Evolutionary conservation across 2,888 invertebrate species (phyloP), one percentile per base, ranked within the genome.

Genomic region (Apeira syringaria): DNA sequence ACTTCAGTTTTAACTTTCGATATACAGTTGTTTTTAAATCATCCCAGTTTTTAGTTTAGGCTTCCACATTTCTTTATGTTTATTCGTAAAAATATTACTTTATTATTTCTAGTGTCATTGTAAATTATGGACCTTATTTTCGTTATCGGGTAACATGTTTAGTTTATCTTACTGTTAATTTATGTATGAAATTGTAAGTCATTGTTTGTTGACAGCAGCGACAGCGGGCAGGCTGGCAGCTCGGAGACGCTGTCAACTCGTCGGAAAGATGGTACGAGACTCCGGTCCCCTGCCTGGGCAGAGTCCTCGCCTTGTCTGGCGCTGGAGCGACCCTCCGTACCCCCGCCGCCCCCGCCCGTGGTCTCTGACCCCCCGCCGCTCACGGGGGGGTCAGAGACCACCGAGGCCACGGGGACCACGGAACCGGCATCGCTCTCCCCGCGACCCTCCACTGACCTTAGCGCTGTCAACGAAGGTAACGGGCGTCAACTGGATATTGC

Each of bases 391-490:
- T 50, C 52, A 11, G 50, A 45, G 32, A 44, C 53, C 24, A 3
- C 15, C 34, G 58, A 54, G 28, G 50, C 61, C 24, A 48, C 51
- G 12, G 50, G 45, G 38, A 45, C 51, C 9, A 2, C 31, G 20
- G 2, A 8, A 4, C 29, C 20, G 32, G 52, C 50, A 43, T 38
- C 50, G 18, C 25, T 37, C 46, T 38, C 48, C 36, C 50, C 47
- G 29, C 45, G 39, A 47, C 49, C 25, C 56, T 34, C 47, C 50
- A 77, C 84, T 59, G 87, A 88, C 75, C 82, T 86, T 79, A 86
- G 86, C 85, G 86, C 87, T 84, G 86, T 87, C 80, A 83, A 89
- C 72, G 88, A 88, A 88, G 88, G 88, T 88, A 80, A 70, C 78
- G 68, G 83, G 61, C 80, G 83, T 82, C 80, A 77, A 78, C 82